Base-by-base conservation (phyloP, 2,113 vertebrate species). In the Neopipo cinnamomea region DNA sequence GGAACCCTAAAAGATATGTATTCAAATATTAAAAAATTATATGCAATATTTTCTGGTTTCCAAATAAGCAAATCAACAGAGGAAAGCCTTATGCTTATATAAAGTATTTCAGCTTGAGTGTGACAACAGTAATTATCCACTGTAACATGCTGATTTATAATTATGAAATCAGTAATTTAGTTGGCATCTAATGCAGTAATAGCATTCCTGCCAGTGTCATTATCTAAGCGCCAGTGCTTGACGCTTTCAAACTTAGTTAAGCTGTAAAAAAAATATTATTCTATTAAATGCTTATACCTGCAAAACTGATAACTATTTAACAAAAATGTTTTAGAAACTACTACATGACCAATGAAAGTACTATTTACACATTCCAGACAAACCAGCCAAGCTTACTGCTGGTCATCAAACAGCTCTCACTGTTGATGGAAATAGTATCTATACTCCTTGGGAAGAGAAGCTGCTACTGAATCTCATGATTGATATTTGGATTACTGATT, bases 101-200 rank as follows among this genome's bases (percentile, higher is more conserved):
- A 91, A 79, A 95, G 93, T 96, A 97, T 97, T 96, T 96, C 93
- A 91, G 68, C 82, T 94, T 92, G 93, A 96, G 93, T 96, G 70
- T 97, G 96, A 95, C 95, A 97, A 96, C 96, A 97, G 97, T 96
- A 94, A 97, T 97, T 97, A 97, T 96, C 96, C 85, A 89, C 93
- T 96, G 92, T 85, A 97, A 97, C 78, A 73, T 95, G 91, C 75
- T 94, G 94, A 97, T 95, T 96, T 97, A 94, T 94, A 97, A 98
- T 96, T 97, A 97, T 88, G 95, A 97, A 97, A 97, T 98, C 96
- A 96, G 95, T 97, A 97, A 98, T 97, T 97, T 98, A 98, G 98
- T 98, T 97, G 97, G 87, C 92, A 94, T 96, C 85, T 96, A 90
- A 94, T 95, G 81, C 86, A 97, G 95, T 97, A 95, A 97, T 98